Evolutionary conservation across 2,797 vertebrate genomes (phyloP).

Genomic region (Psittacula derbiana): DNA sequence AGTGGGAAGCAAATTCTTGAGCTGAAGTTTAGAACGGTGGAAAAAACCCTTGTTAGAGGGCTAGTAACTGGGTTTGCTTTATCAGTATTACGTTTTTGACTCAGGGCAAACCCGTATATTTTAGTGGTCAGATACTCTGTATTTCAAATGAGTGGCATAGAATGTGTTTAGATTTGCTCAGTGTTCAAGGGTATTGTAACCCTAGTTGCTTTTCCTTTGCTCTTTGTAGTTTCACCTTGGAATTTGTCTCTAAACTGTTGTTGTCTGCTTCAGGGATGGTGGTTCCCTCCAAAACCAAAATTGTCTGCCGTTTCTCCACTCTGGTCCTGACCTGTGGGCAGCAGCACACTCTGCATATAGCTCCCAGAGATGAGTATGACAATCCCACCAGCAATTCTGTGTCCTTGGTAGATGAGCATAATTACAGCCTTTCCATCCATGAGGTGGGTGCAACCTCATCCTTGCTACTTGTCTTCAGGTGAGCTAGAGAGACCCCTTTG

Average conservation of each 20-base stretch:
- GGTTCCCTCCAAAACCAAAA: conserved; percentile 97
- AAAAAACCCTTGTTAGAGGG: neutral
- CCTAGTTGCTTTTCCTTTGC: neutral
- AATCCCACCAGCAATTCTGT: conserved; percentile 95
- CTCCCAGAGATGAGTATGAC: conserved; percentile 95
- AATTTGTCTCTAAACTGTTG: conserved; percentile 5
- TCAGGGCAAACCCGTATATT: neutral
- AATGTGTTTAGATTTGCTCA: neutral
- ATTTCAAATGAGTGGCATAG: neutral
- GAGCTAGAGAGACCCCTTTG: neutral
- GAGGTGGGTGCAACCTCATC: conserved; percentile 81
- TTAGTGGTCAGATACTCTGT: neutral
- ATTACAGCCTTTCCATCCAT: conserved; percentile 88
- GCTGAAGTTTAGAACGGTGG: neutral
- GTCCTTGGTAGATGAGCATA: conserved; percentile 89
- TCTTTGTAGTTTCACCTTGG: neutral
- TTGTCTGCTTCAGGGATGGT: conserved; percentile 86
- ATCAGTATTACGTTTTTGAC: neutral
- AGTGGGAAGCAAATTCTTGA: neutral
- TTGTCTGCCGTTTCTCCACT: conserved; percentile 96
- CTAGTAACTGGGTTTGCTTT: neutral
- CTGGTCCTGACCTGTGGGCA: conserved; percentile 92
- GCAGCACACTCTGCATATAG: conserved; percentile 94
- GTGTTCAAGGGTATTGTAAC: neutral
- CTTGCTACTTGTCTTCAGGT: neutral